A percentile compares a stretch with the other conserved stretches of the same genome.
phyloP scores from a whole-genome alignment of 2,888 invertebrate species.

The Mythimna pallens region DNA sequence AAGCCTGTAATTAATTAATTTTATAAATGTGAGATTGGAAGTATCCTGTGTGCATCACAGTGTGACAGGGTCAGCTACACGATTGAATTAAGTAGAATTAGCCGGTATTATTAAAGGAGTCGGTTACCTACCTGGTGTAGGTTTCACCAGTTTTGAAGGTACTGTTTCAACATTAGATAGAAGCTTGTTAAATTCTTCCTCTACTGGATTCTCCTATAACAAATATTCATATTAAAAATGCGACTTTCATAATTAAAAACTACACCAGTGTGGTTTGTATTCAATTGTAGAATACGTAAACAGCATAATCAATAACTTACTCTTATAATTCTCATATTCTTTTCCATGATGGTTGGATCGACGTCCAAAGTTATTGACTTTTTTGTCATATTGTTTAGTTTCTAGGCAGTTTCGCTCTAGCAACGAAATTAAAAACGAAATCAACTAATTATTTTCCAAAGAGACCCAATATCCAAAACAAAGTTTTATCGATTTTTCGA shows the following conservation, averaged over 20 bases:
- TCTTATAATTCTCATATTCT: conserved; percentile 87
- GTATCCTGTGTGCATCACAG: rapidly evolving
- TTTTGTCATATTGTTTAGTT: conserved; percentile 80
- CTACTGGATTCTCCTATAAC: conserved; percentile 88
- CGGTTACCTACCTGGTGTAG: conserved; percentile 91
- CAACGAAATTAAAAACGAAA: conserved; percentile 61
- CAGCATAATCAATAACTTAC: conserved; percentile 68
- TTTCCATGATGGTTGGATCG: conserved; percentile 91
- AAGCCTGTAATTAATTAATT: conserved; percentile 89
- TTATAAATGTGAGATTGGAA: neutral
- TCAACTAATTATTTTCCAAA: conserved; percentile 41
- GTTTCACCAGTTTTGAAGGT: conserved; percentile 92
- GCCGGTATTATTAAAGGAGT: neutral
- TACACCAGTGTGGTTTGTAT: neutral
- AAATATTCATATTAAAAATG: conserved; percentile 12
- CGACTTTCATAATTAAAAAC: neutral
- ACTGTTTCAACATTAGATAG: conserved; percentile 86
- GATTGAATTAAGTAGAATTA: neutral
- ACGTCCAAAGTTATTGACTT: conserved; percentile 91
- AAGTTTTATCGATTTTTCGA: neutral
- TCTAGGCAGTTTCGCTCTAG: conserved; percentile 42
- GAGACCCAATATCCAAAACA: conserved; percentile 4
- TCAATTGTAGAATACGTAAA: neutral
- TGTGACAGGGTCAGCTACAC: neutral
- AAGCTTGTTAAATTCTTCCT: conserved; percentile 91